Evolutionary conservation across 2,797 vertebrate genomes (phyloP), one percentile per base, ranked within the genome.

Genomic region (Eulemur rubriventer): DNA sequence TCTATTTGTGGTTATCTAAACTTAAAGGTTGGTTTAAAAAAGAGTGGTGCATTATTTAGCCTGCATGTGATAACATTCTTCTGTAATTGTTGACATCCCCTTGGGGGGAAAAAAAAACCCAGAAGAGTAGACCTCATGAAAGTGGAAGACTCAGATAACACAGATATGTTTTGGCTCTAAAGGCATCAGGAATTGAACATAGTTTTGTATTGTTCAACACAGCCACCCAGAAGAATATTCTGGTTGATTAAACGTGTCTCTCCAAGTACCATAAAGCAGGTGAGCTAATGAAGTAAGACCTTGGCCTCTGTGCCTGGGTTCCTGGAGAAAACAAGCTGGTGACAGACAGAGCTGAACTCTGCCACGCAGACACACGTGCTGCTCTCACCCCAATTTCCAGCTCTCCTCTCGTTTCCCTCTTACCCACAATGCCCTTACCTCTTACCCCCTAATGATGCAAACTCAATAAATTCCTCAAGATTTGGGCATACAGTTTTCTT

Each of bases 211-310:
- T 69, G 73, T 33, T 80, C 46, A 88, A 83, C 43, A 91, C 26
- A 55, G 4, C 8, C 18, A 41, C 33, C 16, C 38, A n/a, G 30
- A 72, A 85, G 79, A 80, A 79, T 72, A 78, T 69, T 73, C 67
- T 80, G 57, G 59, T 38, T 30, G 28, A 80, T 59, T 43, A 79
- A 91, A 59, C 14, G 16, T 24, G 8, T 73, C 67, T 83, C 50
- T 95, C 67, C 61, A 75, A 75, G 81, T 84, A n/a, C 91, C 92
- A 80, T 70, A 67, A 82, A 85, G 67, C 24, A 24, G 17, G 4
- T 7, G 3, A 72, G 48, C 4, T 76, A 52, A 89, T 55, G n/a
- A 63, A 59, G 35, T 48, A 61, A 26, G 52, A 12, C 78, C 33
- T n/a, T 18, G 13, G 46, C 28, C 43, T 78, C 59, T 50, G 20